Base-by-base conservation (phyloP, 2,113 vertebrate species). In the Epinephelus lanceolatus region DNA sequence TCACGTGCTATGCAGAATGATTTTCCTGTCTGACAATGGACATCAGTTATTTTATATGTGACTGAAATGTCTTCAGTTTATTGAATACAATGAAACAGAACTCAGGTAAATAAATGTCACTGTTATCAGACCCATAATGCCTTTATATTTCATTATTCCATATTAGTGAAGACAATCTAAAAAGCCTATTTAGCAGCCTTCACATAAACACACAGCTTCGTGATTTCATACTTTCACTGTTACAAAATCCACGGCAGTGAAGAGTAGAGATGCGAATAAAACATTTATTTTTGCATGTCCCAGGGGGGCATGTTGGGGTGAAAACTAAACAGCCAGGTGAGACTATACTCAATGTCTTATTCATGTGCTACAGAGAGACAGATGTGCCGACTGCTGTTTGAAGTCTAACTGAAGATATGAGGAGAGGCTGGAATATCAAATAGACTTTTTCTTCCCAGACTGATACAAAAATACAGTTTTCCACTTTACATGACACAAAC, bases 71-170 rank as follows among this genome's bases (percentile, higher is more conserved):
- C 42, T 10, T 12, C 42, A 45, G 11, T 45, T 12, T 45, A 12
- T 45, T 45, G 42, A 45, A 45, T 45, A 45, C 11, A 9, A 45
- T 10, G 42, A 9, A 12, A 42, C 5, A 60, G 5, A 47, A 72
- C 9, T 12, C 10, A 42, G 19, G 53, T 53, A n/a, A 71, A 71
- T 71, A 71, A 71, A 71, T 45, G 15, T 0, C 0, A 25, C 23
- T 23, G 37, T 11, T 25, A 27, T 19, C 15, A 25, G 10, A 71
- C 37, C 37, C 37, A 57, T 27, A 6, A 19, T 57, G 53, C 42
- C 9, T 42, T 68, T 51, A 11, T 42, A 21, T 71, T 71, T 71
- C 19, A 40, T 40, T 33, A 71, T 42, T 71, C 21, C 13, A 71
- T 55, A 37, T 40, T 71, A 23, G 66, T 40, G 27, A 70, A 15